phyloP scores from a whole-genome alignment of 1,140 invertebrate species.

The Bombus pascuorum region DNA sequence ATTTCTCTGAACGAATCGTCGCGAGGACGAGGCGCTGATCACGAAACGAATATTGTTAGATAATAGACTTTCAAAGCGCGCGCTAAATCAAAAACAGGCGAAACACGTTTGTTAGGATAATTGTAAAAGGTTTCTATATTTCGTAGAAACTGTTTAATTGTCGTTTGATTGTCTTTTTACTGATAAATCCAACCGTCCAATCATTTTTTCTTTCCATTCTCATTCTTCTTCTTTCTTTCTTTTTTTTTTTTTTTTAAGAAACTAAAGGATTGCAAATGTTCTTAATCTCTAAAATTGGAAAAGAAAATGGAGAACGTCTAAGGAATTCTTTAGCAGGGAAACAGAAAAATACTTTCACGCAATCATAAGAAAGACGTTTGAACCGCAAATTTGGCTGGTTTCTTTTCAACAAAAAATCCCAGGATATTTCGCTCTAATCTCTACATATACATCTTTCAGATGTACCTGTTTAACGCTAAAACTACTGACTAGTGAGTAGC shows the following conservation, averaged over 20 bases:
- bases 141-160: background rate
- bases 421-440: background rate
- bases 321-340: background rate
- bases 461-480: background rate
- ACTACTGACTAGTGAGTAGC: background rate
- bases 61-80: conserved; percentile 21
- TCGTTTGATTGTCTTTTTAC: background rate
- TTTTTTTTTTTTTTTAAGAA: too few species aligned
- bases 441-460: too few species aligned
- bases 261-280: background rate
- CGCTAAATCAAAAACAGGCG: background rate
- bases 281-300: background rate
- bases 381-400: background rate
- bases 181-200: background rate
- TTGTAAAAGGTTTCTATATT: conserved; percentile 8
- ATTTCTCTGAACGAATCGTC: background rate
- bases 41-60: conserved; percentile 16
- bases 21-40: background rate
- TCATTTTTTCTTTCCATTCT: too few species aligned
- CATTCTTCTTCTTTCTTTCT: background rate
- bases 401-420: background rate
- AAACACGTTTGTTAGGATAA: conserved; percentile 1
- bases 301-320: background rate
- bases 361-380: background rate
- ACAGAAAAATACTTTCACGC: background rate